Base-by-base conservation (phyloP, 2,888 invertebrate species). In the Druceiella hillmani region DNA sequence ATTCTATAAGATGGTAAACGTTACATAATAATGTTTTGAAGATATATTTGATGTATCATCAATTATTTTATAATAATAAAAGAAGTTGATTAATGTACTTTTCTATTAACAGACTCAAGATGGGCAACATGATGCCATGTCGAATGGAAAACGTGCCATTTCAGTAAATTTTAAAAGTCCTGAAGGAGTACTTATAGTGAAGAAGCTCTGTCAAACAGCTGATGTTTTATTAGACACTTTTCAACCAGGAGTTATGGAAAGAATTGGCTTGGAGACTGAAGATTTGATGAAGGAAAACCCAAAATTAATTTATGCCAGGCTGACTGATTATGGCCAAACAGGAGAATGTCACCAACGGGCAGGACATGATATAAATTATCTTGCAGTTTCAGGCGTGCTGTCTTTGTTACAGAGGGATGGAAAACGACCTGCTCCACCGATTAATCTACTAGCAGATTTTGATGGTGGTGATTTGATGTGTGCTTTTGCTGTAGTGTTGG, bases 281-380 rank as follows among this genome's bases (percentile, higher is more conserved):
- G 56, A 69, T 11, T 62, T 98, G 26, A 60, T 85, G 55, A 61
- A 66, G 44, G 73, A 73, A 14, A 93, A 93, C 66, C 79, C 87
- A 1, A 67, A 71, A 34, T 69, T 99, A 27, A 84, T 99, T 48
- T 97, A 93, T 64, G 93, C 97, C 4, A 75, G 97, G 49, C 64
- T 99, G 31, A 89, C 93, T 33, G 94, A 94, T 3, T 99, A 84
- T 64, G 98, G 98, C 0, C 97, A 97, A 63, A 63, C 65, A 38
- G 95, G 97, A 2, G 69, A 75, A 5, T 78, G 82, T 52, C 74
- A 82, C 25, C 55, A 75, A 34, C 82, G 80, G 62, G 95, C 93
- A 46, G 99, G 98, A 0, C 99, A 99, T 66, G 99, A 99, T 61
- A 92, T 99, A 31, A 99, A 99, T 64, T 99, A 88, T 62, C 68